These are phyloP conservation scores for Cheilosia variabilis DNA, from an alignment of 2,888 invertebrate genomes.

Conservation along the genomic window DNA sequence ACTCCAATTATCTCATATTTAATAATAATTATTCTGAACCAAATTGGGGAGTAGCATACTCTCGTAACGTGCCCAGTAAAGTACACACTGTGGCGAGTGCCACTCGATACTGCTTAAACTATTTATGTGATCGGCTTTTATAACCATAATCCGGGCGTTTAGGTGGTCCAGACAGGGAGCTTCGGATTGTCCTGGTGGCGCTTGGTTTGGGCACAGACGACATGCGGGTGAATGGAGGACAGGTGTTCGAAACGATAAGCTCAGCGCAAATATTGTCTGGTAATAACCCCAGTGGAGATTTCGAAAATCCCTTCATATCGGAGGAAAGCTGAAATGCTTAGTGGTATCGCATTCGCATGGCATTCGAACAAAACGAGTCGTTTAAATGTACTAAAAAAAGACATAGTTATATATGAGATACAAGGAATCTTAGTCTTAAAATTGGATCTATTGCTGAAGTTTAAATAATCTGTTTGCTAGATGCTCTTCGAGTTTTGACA, in stretches of 20 bases:
- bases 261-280: not conserved
- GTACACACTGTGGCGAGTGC: not conserved
- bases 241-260: slow-evolving; percentile 19
- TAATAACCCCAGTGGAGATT: not conserved
- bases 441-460: too few species aligned
- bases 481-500: too few species aligned
- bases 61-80: not conserved
- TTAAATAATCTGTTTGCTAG: too few species aligned
- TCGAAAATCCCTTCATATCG: too few species aligned
- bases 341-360: too few species aligned
- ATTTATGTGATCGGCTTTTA: slow-evolving; percentile 42
- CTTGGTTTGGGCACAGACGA: not conserved
- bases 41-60: not conserved
- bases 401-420: too few species aligned
- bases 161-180: slow-evolving; percentile 17
- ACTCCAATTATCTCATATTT: slow-evolving; percentile 51
- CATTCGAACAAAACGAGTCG: too few species aligned
- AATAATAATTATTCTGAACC: slow-evolving; percentile 11
- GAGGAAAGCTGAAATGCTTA: too few species aligned
- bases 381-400: too few species aligned
- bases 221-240: not conserved
- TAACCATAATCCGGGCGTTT: slow-evolving; percentile 29
- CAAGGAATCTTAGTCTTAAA: too few species aligned
- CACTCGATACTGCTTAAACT: slow-evolving; percentile 22
- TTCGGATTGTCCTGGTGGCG: not conserved